Base-by-base conservation (phyloP, 2,888 invertebrate genomes). In the Frankliniella intonsa region DNA sequence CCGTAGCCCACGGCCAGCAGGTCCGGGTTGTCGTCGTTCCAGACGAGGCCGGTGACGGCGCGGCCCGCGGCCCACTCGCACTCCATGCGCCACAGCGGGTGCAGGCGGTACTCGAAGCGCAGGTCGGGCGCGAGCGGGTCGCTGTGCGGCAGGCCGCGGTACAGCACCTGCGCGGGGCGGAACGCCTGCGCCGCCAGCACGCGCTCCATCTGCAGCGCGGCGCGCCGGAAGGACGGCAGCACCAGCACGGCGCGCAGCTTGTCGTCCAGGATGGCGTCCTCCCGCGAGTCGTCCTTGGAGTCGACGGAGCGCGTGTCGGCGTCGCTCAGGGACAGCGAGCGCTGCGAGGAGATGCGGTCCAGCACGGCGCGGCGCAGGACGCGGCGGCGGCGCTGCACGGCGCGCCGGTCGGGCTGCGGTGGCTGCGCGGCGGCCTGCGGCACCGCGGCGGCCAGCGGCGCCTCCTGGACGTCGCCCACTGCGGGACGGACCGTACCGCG, bases 1-100 rank as follows among this genome's bases (percentile, higher is more conserved):
- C 94, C 95, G 86, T 95, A 94, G 17, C 91, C 93, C 0, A 93
- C 93, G 0, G 94, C 95, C 69, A 96, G 86, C 11, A 96, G 90
- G 85, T 94, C 93, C 14, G 90, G 88, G 85, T 94, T 93, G n/a
- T 87, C 87, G 0, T 91, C 90, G 86, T 93, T 94, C 89, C 93
- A 94, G 81, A 91, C 89, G 83, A 94, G 89, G 19, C 90, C 88
- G 0, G 91, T 90, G 0, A 94, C 92, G 0, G 93, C 91, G 84
- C 89, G 89, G 12, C 88, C 89, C 19, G 85, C 86, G 0, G 91
- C 91, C 0, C 90, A 88, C 7, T 88, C 88, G 81, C 90, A 90
- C 84, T 88, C 89, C 81, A 93, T 91, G 0, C 90, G 90, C 95
- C 95, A 95, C 5, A 95, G 88, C 0, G 91, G 88, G 80, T 91